Evolutionary conservation across 2,888 invertebrate species (phyloP).

Genomic region (Rapana venosa): DNA sequence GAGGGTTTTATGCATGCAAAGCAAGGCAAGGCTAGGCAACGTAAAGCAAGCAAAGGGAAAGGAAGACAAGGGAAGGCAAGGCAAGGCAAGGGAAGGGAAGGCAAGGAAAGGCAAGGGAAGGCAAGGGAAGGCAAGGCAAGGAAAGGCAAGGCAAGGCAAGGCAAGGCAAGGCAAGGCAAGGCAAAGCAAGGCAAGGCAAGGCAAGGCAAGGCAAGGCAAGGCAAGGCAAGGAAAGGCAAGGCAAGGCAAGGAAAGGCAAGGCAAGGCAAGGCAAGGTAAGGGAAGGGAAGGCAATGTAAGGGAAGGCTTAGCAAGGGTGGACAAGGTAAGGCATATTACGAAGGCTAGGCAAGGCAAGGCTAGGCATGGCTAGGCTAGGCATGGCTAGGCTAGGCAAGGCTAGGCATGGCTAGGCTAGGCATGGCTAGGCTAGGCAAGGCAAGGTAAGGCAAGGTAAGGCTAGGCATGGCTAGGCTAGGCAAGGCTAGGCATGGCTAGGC

Average conservation of each 20-base stretch:
- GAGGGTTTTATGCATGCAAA: too few species aligned
- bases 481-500: too few species aligned
- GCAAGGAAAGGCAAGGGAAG: too few species aligned
- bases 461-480: too few species aligned
- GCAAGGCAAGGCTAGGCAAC: too few species aligned
- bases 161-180: not conserved
- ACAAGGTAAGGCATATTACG: not conserved
- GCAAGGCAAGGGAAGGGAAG: too few species aligned
- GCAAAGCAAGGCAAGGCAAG: not conserved
- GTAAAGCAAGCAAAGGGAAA: too few species aligned
- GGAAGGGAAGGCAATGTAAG: not conserved
- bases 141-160: not conserved
- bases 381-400: not conserved
- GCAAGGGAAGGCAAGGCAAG: not conserved
- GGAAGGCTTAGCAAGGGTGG: not conserved
- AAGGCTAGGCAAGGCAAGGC: slow-evolving; percentile 10
- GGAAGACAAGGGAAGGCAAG: too few species aligned
- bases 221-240: not conserved
- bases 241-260: slow-evolving; percentile 8
- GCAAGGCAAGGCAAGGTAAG: not conserved
- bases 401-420: not conserved
- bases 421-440: too few species aligned
- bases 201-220: not conserved
- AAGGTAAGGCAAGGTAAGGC: too few species aligned
- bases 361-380: not conserved